These are phyloP conservation scores for Pristionchus fissidentatus DNA, from an alignment of 2,888 invertebrate genomes.

Conservation along the genomic window DNA sequence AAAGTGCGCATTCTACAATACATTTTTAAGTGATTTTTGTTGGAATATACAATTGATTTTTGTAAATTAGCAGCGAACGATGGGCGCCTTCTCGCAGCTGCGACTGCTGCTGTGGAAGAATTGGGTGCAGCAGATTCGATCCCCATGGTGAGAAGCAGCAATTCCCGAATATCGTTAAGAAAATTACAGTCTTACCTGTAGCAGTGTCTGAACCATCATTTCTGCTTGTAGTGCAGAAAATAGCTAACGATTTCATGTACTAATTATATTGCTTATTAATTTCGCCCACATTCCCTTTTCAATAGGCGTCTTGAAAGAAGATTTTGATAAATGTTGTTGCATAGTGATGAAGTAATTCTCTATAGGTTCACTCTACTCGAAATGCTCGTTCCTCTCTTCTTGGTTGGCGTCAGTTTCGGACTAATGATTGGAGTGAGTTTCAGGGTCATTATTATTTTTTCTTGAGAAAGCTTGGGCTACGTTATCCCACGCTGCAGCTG, in stretches of 20 bases:
- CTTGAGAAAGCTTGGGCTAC: not conserved
- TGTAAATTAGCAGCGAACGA: too few species aligned
- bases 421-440: constrained; percentile 65
- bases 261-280: not conserved
- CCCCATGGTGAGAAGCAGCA: constrained; percentile 49
- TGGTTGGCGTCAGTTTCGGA: constrained; percentile 68
- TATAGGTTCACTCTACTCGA: constrained; percentile 67
- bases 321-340: not conserved
- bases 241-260: too few species aligned
- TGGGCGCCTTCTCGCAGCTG: constrained; percentile 69
- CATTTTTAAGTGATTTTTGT: too few species aligned
- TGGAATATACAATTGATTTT: too few species aligned
- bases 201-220: not conserved
- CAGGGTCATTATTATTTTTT: not conserved
- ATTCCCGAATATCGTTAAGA: too few species aligned
- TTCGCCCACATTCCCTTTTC: not conserved
- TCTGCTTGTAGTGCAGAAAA: too few species aligned
- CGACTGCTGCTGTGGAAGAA: constrained; percentile 72
- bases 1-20: too few species aligned
- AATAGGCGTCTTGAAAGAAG: not conserved
- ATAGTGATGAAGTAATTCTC: not conserved
- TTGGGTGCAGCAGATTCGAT: constrained; percentile 62
- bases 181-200: too few species aligned
- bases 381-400: constrained; percentile 66
- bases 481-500: too few species aligned